Base-by-base conservation (phyloP, 2,113 vertebrate genomes). In the Syrmaticus mikado region DNA sequence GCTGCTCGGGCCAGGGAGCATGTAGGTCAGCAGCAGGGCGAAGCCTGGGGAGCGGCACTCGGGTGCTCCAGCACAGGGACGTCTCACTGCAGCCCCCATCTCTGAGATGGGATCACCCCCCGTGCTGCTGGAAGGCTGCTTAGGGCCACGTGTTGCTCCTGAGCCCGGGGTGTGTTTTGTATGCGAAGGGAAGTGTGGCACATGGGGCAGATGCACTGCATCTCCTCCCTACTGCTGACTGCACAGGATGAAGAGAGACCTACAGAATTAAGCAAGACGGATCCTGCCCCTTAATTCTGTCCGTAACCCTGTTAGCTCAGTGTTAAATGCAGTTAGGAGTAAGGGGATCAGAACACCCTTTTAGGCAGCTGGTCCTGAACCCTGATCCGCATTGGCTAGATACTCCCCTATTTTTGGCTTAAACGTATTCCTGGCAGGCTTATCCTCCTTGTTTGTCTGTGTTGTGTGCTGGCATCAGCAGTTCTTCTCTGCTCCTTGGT, bases 21-120 rank as follows among this genome's bases (percentile, higher is more conserved):
- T 96, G 89, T 96, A 94, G 95, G 96, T 92, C 95, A 93, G 89
- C 64, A 55, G 27, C 79, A 66, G 72, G 46, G 32, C 36, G 46
- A 45, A 71, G 68, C 67, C 27, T 57, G 46, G 76, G 61, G 38
- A 93, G 45, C 45, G 45, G 85, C 65, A 28, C 9, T 77, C 32
- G 87, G 60, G 62, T 85, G 60, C 52, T 73, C 43, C 55, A 11
- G 60, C 61, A 73, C 40, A 50, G 45, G 30, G 36, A 30, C 5
- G 1, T 82, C 86, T 76, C 48, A 48, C 79, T 92, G 58, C 62
- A 77, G 5, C 25, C 13, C 7, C 80, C 70, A 80, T 74, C 52
- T 82, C 65, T 81, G 52, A 41, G 27, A 50, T 13, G 14, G 1
- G 66, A 34, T 41, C 6, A 11, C 32, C 28, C 17, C 52, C 52